Percentiles rank a stretch among this genome's conserved stretches.
These are phyloP conservation scores for Lasiommata megera DNA, from an alignment of 2,888 invertebrate species.

Conservation along the genomic window DNA sequence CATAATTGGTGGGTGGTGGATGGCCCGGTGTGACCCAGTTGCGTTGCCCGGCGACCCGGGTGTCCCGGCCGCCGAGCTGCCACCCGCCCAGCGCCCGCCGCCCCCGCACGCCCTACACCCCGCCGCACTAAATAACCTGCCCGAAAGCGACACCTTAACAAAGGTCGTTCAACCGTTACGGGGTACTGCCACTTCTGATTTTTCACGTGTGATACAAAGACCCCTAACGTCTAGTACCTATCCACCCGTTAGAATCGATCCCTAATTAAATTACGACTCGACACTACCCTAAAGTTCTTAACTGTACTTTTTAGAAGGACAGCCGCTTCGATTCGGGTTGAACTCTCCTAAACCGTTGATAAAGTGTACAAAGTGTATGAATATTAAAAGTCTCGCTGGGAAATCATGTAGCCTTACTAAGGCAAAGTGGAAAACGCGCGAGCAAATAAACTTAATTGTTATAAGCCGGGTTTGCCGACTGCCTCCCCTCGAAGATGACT, in stretches of 20 bases:
- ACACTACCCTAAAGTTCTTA: too few species aligned
- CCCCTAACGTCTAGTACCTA: conserved; percentile 14
- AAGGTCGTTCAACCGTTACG: conserved; percentile 79
- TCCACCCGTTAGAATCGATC: background rate
- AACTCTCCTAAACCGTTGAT: background rate
- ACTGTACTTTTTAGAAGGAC: too few species aligned
- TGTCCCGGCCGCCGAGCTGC: conserved; percentile 46
- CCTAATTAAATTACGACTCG: background rate
- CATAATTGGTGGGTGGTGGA: conserved; percentile 77
- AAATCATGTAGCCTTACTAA: conserved; percentile 24
- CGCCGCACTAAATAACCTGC: conserved; percentile 76
- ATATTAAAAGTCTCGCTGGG: conserved; percentile 7
- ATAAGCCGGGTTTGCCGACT: conserved; percentile 72
- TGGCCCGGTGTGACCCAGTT: conserved; percentile 79
- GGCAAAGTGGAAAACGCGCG: conserved; percentile 62
- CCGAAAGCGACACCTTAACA: conserved; percentile 79
- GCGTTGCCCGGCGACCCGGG: conserved; percentile 76
- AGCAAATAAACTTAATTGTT: conserved; percentile 80
- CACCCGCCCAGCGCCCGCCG: conserved; percentile 32
- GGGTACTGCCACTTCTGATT: conserved; percentile 53
- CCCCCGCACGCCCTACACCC: conserved; percentile 38
- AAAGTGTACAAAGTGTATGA: conserved; percentile 2
- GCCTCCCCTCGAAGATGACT: conserved; percentile 55
- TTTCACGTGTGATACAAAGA: conserved; percentile 44
- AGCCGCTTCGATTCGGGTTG: background rate